Percentiles rank a stretch among this genome's conserved stretches.
phyloP scores from a whole-genome alignment of 1,140 invertebrate species.

The Eueides isabella region DNA sequence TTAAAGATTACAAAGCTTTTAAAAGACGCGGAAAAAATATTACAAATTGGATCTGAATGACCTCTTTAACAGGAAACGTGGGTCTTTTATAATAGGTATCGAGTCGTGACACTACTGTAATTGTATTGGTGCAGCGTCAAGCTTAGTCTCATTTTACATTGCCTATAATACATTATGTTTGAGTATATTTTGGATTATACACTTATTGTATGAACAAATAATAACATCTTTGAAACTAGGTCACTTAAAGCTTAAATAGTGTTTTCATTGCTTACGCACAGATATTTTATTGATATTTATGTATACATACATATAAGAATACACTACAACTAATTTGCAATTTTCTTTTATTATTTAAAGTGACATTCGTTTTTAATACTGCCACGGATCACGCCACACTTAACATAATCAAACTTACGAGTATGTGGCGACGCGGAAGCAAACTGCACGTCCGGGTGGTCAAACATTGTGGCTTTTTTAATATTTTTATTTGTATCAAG shows the following conservation, averaged over 20 bases:
- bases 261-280: not conserved
- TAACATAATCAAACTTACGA: constrained; percentile 28
- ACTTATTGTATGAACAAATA: not conserved
- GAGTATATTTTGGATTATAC: not conserved
- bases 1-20: constrained; percentile 28
- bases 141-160: constrained; percentile 31
- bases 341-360: constrained; percentile 30
- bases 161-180: not conserved
- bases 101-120: constrained; percentile 36
- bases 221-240: not conserved
- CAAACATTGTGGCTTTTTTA: constrained; percentile 32
- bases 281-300: not conserved
- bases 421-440: constrained; percentile 34
- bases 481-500: constrained; percentile 13
- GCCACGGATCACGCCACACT: constrained; percentile 18
- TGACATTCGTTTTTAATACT: constrained; percentile 24
- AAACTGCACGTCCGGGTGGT: constrained; percentile 21
- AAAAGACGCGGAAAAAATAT: constrained; percentile 34
- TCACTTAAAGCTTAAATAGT: not conserved
- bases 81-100: constrained; percentile 47
- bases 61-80: constrained; percentile 47
- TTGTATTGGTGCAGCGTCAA: constrained; percentile 29
- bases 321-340: not conserved
- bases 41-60: constrained; percentile 40
- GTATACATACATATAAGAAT: not conserved